Base-by-base conservation (phyloP, 1,140 invertebrate genomes). In the Apis florea region DNA sequence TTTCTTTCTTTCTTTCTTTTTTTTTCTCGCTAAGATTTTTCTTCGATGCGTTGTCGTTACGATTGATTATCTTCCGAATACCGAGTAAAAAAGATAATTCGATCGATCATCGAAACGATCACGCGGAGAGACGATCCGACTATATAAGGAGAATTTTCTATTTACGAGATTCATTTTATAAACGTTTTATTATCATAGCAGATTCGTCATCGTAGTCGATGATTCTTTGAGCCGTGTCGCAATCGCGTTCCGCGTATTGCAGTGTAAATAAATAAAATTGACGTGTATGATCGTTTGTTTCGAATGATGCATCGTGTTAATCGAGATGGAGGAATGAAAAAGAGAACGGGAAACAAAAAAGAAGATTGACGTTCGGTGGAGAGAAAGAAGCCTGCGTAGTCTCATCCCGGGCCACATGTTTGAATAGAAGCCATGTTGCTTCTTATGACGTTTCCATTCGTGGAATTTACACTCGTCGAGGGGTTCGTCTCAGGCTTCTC, bases 211-310 rank as follows among this genome's bases (percentile, higher is more conserved):
- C 73, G 56, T 68, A 40, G 67, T 19, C 53, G 79, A 53, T 17
- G n/a, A 13, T 79, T 63, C 51, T 47, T 40, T 51, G n/a, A 40
- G 19, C 21, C 66, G 40, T 69, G 24, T 68, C 31, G 80, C 74
- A 81, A 83, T 77, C 70, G 77, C 70, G 77, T 89, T 87, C 81
- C 84, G 71, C 73, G 77, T 85, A 88, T 26, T 47, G 58, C 76
- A 78, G 73, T 17, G 67, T 54, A 82, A 88, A 77, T 85, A 89
- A 89, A 85, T 85, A 88, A 85, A 88, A 70, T 56, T 75, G 69
- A 82, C 72, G 87, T 82, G 56, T 63, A 79, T 75, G 76, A 72
- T 58, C 79, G 81, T 82, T 66, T 47, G 54, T 77, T 77, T 71
- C 19, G 56, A 63, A 78, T 67, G 74, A 85, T 67, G 84, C 83